A percentile compares a stretch with the other conserved stretches of the same genome.
Conservation (phyloP, 2,113 vertebrate genomes). For the Peromyscus leucopus region DNA sequence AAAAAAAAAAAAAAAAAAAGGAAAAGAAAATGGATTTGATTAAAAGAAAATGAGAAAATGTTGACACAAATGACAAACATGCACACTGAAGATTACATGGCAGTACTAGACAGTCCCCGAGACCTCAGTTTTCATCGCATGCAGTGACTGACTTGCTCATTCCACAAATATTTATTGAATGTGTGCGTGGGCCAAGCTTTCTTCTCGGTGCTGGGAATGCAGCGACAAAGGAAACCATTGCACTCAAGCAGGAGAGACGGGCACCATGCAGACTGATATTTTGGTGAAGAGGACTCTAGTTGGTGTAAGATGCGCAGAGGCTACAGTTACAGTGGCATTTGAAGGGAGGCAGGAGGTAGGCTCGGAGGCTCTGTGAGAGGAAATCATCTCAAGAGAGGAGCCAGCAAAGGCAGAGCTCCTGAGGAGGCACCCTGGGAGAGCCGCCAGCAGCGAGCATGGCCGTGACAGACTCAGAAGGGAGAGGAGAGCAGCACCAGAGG, state of each 20-base stretch:
- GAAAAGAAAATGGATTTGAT: slow-evolving; percentile 58
- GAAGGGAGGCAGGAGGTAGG: neutral
- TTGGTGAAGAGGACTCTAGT: neutral
- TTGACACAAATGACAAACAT: slow-evolving; percentile 65
- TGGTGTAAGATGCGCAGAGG: neutral
- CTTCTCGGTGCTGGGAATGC: slow-evolving; percentile 49
- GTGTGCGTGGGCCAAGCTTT: slow-evolving; percentile 39
- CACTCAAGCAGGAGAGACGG: neutral
- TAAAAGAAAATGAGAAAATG: slow-evolving; percentile 58
- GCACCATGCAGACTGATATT: neutral
- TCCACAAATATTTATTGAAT: slow-evolving; percentile 75
- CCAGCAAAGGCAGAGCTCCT: neutral
- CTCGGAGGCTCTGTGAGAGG: neutral
- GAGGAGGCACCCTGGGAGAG: accelerated
- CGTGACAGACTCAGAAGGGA: neutral
- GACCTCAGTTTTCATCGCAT: slow-evolving; percentile 54
- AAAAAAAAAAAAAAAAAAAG: no score
- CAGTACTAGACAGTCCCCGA: slow-evolving; percentile 54
- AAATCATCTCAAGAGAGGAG: neutral
- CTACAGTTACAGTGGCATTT: neutral
- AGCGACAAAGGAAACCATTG: neutral
- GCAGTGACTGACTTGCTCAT: slow-evolving; percentile 64
- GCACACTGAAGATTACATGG: slow-evolving; percentile 65
- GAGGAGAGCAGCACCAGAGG: no score
- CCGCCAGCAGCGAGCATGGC: neutral